Base-by-base conservation (phyloP, 2,797 vertebrate species). In the Poeciliopsis gracilis region DNA sequence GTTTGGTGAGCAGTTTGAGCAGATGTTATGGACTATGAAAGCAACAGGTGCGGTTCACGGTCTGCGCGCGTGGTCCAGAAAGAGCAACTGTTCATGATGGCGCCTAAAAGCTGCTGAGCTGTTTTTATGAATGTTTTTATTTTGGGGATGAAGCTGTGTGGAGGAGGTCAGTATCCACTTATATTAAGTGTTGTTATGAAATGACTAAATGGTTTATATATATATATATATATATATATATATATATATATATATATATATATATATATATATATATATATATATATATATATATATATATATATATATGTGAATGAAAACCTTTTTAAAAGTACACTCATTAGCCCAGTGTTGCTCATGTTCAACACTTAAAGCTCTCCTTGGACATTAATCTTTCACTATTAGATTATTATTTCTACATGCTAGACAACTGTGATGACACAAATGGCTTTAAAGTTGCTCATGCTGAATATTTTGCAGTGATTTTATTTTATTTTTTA, bases 21-120 rank as follows among this genome's bases (percentile, higher is more conserved):
- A 92, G 83, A 87, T 91, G 84, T 38, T 72, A 51, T 43, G 76
- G 84, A 59, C 57, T 38, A 38, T 72, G 18, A 85, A 72, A 80
- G 78, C 87, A 88, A 90, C 90, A 91, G 90, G 86, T 91, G 91
- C 66, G 38, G 66, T 78, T 77, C 13, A 0, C 73, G 73, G 71
- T 76, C 75, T 85, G 82, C 23, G 38, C 25, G 41, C 66, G 25
- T 7, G 41, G 12, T 72, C 28, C 9, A 51, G 71, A 85, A 75
- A 51, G 71, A 85, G 76, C 55, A 47, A 69, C 66, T 80, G 78
- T 36, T 76, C 72, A 61, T 72, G 41, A 79, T 69, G 55, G 51
- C 77, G 46, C 71, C 81, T 76, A n/a, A 74, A 67, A 43, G 23
- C 1, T 5, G 59, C 46, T 71, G 30, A 71, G 78, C 18, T 47